A percentile compares a stretch with the other conserved stretches of the same genome.
These are phyloP conservation scores for Rhodeus uyekii DNA, from an alignment of 2,797 vertebrate species.

Conservation along the genomic window DNA sequence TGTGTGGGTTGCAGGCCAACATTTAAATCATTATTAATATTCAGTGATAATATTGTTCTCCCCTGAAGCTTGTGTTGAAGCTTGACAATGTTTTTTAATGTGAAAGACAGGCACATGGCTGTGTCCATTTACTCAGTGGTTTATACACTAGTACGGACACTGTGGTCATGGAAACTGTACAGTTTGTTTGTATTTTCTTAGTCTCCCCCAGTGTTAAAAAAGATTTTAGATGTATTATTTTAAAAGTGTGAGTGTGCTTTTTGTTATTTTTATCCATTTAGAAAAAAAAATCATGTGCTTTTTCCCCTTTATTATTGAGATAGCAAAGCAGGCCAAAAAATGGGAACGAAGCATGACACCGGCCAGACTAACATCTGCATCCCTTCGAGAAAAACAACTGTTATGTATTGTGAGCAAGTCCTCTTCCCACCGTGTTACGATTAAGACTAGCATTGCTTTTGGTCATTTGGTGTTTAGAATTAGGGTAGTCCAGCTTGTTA, in stretches of 20 bases:
- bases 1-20: background rate
- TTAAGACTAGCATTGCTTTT: background rate
- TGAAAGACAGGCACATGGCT: background rate
- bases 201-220: no score
- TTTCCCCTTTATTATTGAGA: background rate
- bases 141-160: background rate
- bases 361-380: background rate
- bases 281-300: no score
- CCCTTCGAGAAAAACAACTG: background rate
- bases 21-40: background rate
- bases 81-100: background rate
- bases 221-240: background rate
- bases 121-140: background rate
- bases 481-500: background rate
- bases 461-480: conserved; percentile 5
- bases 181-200: no score
- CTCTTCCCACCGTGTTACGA: background rate
- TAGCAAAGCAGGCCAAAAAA: background rate
- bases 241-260: background rate
- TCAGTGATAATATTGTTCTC: background rate
- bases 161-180: background rate
- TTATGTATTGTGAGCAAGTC: background rate
- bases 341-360: background rate
- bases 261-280: no score
- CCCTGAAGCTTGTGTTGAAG: background rate